Evolutionary conservation across 2,113 vertebrate species (phyloP), one percentile per base, ranked within the genome.

Genomic region (Crotalus viridis): DNA sequence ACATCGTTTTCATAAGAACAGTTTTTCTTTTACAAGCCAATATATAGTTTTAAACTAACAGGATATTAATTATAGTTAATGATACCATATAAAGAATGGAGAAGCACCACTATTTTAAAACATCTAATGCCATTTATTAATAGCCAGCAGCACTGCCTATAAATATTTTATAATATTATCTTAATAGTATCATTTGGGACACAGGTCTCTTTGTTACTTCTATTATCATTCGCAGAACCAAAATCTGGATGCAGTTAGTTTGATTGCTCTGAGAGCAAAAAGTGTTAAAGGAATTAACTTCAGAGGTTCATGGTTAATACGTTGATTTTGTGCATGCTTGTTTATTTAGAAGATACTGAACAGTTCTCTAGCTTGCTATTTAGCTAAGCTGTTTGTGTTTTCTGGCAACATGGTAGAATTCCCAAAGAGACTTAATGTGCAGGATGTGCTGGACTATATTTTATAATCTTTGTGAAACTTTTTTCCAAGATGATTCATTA

Each of bases 191-290:
- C 93, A 94, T 93, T 89, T 61, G 88, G 81, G 92, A 74, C 95
- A 95, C 93, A 96, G 95, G 93, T 90, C 94, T 33, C 92, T 95
- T 96, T 96, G n/a, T 26, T 52, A 22, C 61, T 8, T 19, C 46
- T 54, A 9, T 86, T 52, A 33, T 89, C 33, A 86, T 81, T 86
- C 19, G 26, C 10, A 52, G 55, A 88, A 61, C 39, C 74, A 43
- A 52, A 86, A 81, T 86, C n/a, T 39, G 64, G 43, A 59, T 5
- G 28, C 43, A 33, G 21, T 89, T 89, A 55, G 10, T n/a, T 59
- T 21, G 88, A 33, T 17, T 39, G 7, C 55, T 92, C 12, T 69
- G 51, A 28, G 33, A 92, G 9, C n/a, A n/a, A 81, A 39, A 43
- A 46, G 28, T 81, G 24, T 33, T 56, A n/a, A 74, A 56, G 10